Base-by-base conservation (phyloP, 2,113 vertebrate species). In the Coryphaenoides rupestris region DNA sequence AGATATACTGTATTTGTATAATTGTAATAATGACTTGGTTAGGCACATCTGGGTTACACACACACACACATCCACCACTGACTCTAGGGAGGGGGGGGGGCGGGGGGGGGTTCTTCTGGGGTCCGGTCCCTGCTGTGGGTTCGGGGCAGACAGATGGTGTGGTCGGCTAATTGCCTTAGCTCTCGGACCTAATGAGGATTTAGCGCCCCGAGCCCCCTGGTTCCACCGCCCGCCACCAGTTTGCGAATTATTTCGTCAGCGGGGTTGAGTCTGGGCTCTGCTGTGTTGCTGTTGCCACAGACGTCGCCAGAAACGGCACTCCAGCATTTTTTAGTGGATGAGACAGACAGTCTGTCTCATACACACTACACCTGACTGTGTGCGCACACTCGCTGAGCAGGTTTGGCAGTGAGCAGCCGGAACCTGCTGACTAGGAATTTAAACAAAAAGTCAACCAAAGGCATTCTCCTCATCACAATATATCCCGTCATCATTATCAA, bases 181-280 rank as follows among this genome's bases (percentile, higher is more conserved):
- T 68, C 58, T 64, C 46, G 56, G 61, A 60, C 28, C 23, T 80
- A 70, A 84, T 76, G 68, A 61, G 78, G 70, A 76, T 83, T 79
- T 72, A 82, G 69, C 63, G 13, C 62, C 70, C 50, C 66, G n/a
- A 17, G 21, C 24, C 46, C n/a, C 21, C 60, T 58, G 52, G 10
- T 33, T 7, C 28, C 28, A 5, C 33, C 33, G 9, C 33, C 33
- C 33, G 7, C 33, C 33, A 3, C 6, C 33, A 63, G 65, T 55
- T n/a, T 61, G 65, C 56, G 13, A 40, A 40, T 40, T 40, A 40
- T 40, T 40, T 40, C 9, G 59, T 61, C 65, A 62, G 55, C n/a
- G 59, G 45, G n/a, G 40, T 56, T 40, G 33, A 40, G 33, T 9
- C 47, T 50, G 4, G n/a, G 17, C 17, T n/a, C 15, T 50, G 14